Conservation (phyloP, 2,113 vertebrate species). For the Regulus satrapa region DNA sequence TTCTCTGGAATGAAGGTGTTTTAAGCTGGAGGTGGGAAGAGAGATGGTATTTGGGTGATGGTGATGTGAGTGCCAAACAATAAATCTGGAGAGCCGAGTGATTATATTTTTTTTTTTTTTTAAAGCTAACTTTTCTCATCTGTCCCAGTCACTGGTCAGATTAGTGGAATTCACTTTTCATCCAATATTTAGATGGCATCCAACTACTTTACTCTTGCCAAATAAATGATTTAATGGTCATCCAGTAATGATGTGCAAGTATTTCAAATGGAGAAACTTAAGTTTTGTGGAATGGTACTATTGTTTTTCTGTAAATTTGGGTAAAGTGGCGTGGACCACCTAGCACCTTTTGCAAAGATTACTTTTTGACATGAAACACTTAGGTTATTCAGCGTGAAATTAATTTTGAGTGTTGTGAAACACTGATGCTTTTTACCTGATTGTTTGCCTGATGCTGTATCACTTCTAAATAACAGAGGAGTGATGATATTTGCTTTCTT, state of each 20-base stretch:
- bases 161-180: neutral
- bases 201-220: neutral
- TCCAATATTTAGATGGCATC: neutral
- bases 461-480: neutral
- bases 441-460: constrained; percentile 8
- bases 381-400: constrained; percentile 36
- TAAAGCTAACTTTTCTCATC: neutral
- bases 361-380: neutral
- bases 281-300: neutral
- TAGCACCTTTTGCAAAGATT: neutral
- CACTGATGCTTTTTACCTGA: neutral
- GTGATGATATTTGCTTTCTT: neutral
- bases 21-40: neutral
- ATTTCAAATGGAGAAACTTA: neutral
- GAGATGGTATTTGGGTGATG: no score
- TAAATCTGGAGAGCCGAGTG: neutral
- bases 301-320: neutral
- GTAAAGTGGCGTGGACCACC: neutral
- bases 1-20: neutral
- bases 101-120: neutral
- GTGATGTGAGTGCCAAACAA: neutral
- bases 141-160: neutral
- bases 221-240: neutral
- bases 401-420: constrained; percentile 20
- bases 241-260: neutral